Evolutionary conservation across 2,888 invertebrate species (phyloP).

Genomic region (Torymus tubicola): DNA sequence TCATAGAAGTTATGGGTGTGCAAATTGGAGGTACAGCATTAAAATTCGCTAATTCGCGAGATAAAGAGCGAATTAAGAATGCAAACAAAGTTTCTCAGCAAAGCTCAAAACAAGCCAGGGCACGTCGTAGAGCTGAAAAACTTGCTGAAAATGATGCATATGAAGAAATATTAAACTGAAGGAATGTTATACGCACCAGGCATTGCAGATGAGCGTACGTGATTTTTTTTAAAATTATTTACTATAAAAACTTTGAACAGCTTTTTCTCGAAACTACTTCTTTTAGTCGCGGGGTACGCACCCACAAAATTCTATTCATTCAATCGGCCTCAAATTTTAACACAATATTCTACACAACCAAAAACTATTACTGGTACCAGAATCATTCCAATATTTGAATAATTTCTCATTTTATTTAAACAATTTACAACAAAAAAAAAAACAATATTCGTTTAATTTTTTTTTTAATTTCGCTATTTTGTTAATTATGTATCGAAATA

Average conservation of each 20-base stretch:
- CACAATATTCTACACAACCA: too few relatives aligned
- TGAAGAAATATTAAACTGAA: neutral
- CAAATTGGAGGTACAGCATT: neutral
- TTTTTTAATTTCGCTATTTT: too few relatives aligned
- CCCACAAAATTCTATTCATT: too few relatives aligned
- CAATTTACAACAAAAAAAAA: too few relatives aligned
- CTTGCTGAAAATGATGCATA: neutral
- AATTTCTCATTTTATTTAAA: too few relatives aligned
- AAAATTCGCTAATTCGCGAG: neutral
- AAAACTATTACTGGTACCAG: too few relatives aligned
- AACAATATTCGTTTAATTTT: too few relatives aligned
- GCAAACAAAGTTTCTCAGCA: neutral
- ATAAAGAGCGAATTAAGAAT: neutral
- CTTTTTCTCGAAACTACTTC: neutral
- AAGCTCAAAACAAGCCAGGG: neutral
- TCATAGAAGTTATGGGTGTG: slow-evolving; percentile 12
- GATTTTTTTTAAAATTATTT: neutral
- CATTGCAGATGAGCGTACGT: neutral
- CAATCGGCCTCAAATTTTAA: too few relatives aligned
- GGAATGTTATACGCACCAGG: neutral
- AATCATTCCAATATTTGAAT: too few relatives aligned
- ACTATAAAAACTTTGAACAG: neutral
- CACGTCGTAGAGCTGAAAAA: neutral
- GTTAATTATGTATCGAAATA: too few relatives aligned
- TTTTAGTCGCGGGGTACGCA: neutral